Base-by-base conservation (phyloP, 2,113 vertebrate genomes). In the Apteryx mantelli region DNA sequence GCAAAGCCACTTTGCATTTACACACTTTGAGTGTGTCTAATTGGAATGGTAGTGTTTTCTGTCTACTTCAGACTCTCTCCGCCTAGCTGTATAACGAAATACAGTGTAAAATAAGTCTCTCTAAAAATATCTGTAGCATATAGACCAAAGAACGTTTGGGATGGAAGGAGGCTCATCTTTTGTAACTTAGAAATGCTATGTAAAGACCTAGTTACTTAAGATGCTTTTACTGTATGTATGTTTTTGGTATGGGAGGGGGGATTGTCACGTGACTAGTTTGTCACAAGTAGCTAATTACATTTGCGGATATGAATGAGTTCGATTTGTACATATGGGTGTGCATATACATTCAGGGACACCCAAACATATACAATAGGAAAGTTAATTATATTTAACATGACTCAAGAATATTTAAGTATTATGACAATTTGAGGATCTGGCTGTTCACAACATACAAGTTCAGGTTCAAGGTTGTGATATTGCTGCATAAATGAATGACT, bases 121-220 rank as follows among this genome's bases (percentile, higher is more conserved):
- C 19, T 60, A 64, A 44, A 44, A 89, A 48, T 64, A 74, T 25
- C 32, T 38, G 2, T n/a, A 77, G 16, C 3, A 4, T 52, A 22
- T 50, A 13, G 20, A 46, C 81, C 22, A 56, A 52, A 82, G 56
- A 75, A 38, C 81, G 22, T 91, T 89, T 95, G 46, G 64, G 69
- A 55, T 60, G 19, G 32, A 78, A 79, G 42, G 15, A 44, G 16
- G 13, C 56, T 89, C 36, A 26, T 8, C 79, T 28, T 69, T 81
- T 44, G 34, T 91, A 65, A 36, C 32, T 79, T 70, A 40, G 40
- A 88, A 93, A 69, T 63, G 61, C 44, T 66, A 53, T 63, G 26
- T 89, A 63, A 88, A 63, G 73, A 89, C 9, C 20, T 88, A 52
- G 42, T 58, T 75, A 44, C 44, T 95, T 61, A 82, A 55, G 50